A percentile compares a stretch with the other conserved stretches of the same genome.
phyloP scores from a whole-genome alignment of 92 coral and sea anemone genomes.

The Actinostola sp. region DNA sequence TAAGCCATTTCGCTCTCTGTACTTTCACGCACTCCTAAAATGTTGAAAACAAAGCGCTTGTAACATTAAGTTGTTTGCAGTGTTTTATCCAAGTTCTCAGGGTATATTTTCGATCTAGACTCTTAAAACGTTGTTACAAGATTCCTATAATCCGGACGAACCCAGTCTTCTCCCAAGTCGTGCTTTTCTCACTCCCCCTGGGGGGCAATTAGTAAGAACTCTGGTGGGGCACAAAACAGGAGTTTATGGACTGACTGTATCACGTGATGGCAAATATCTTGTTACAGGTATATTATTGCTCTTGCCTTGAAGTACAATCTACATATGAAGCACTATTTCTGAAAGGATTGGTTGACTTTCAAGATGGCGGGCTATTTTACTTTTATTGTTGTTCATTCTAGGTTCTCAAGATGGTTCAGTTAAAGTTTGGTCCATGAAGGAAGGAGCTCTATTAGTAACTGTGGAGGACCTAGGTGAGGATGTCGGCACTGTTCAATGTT shows the following conservation, averaged over 20 bases:
- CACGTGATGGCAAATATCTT: conserved; percentile 57
- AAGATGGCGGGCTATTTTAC: too few relatives aligned
- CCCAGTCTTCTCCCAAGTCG: conserved; percentile 78
- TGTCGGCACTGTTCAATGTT: conserved; percentile 54
- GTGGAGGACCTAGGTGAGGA: conserved; percentile 73
- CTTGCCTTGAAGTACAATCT: too few relatives aligned
- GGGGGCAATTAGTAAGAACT: conserved; percentile 82
- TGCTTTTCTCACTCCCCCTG: conserved; percentile 89
- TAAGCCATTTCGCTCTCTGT: not conserved
- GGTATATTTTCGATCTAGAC: too few relatives aligned
- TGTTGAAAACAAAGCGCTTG: too few relatives aligned
- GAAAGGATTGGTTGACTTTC: too few relatives aligned
- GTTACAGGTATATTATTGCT: too few relatives aligned
- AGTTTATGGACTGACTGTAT: conserved; percentile 71
- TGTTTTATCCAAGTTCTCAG: too few relatives aligned
- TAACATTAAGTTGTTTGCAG: too few relatives aligned
- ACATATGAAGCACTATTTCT: too few relatives aligned
- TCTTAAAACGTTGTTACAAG: conserved; percentile 50
- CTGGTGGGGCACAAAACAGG: conserved; percentile 74
- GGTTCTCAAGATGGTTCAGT: conserved; percentile 74
- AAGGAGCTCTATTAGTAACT: conserved; percentile 59
- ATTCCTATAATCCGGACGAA: conserved; percentile 62
- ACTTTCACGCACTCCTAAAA: too few relatives aligned
- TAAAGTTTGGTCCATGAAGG: conserved; percentile 70
- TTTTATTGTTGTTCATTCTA: too few relatives aligned